Conservation (phyloP, 1,140 invertebrate genomes). For the Pseudomyrmex sp. region DNA sequence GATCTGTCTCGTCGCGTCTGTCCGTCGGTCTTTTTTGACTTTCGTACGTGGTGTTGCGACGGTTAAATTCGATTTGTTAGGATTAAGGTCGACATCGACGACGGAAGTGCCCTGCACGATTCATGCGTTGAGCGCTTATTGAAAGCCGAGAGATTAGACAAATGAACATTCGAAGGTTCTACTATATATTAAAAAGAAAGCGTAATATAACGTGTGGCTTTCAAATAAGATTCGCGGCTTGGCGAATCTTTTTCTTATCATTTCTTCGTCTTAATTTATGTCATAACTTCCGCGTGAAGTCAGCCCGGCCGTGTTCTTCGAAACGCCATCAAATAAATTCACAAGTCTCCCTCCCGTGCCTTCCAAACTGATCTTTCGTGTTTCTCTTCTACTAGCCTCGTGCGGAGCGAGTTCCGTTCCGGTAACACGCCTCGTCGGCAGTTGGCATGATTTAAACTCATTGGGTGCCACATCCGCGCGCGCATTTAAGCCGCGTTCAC, state of each 20-base stretch:
- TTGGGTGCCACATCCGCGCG: conserved; percentile 81
- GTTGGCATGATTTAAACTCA: conserved; percentile 83
- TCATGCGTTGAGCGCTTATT: conserved; percentile 19
- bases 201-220: background rate
- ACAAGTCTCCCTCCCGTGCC: background rate
- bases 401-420: conserved; percentile 65
- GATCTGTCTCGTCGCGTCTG: conserved; percentile 61
- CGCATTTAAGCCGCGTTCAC: conserved; percentile 71
- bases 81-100: conserved; percentile 76
- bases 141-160: conserved; percentile 30
- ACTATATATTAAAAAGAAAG: background rate
- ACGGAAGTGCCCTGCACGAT: conserved; percentile 33
- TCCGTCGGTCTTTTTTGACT: conserved; percentile 59
- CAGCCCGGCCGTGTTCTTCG: conserved; percentile 5
- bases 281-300: conserved; percentile 22
- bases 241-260: conserved; percentile 8
- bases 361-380: conserved; percentile 48
- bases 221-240: background rate
- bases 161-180: conserved; percentile 12
- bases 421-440: conserved; percentile 71
- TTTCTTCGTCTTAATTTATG: conserved; percentile 7
- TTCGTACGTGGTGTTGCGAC: conserved; percentile 69
- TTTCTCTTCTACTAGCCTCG: conserved; percentile 72
- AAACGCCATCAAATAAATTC: conserved; percentile 32
- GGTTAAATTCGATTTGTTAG: conserved; percentile 84